Conservation (phyloP, 2,113 vertebrate genomes). For the Perca fluviatilis region DNA sequence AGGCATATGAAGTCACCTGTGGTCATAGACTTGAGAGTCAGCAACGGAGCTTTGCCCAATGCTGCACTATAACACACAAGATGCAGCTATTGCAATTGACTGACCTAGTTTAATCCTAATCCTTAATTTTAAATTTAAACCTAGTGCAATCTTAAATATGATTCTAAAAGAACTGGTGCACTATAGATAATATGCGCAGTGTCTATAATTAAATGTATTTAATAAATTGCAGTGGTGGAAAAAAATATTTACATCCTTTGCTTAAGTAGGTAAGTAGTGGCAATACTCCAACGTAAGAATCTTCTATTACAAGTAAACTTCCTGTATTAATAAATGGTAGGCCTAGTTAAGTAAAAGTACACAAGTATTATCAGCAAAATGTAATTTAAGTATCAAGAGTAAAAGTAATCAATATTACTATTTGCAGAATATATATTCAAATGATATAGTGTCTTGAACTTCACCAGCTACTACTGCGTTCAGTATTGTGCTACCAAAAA, state of each 20-base stretch:
- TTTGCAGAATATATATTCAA: neutral
- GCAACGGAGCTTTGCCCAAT: neutral
- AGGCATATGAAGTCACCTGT: neutral
- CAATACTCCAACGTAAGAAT: neutral
- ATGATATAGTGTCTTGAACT: neutral
- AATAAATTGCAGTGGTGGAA: neutral
- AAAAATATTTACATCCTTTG: neutral
- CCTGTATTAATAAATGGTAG: neutral
- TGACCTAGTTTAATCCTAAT: neutral
- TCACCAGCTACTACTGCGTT: neutral
- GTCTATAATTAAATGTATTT: neutral
- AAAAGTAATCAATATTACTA: neutral
- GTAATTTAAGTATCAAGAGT: neutral
- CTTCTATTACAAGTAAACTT: neutral
- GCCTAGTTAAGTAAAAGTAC: neutral
- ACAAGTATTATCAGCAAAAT: neutral
- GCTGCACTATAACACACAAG: neutral
- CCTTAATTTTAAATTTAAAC: too few species aligned
- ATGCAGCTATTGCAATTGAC: slow-evolving; percentile 1
- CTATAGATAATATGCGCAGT: neutral
- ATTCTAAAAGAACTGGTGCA: neutral
- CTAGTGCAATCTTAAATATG: neutral
- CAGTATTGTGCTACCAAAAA: neutral
- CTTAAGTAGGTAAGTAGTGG: neutral
- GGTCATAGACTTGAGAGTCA: neutral